Evolutionary conservation across 2,797 vertebrate genomes (phyloP).

Genomic region (Sciurus carolinensis): DNA sequence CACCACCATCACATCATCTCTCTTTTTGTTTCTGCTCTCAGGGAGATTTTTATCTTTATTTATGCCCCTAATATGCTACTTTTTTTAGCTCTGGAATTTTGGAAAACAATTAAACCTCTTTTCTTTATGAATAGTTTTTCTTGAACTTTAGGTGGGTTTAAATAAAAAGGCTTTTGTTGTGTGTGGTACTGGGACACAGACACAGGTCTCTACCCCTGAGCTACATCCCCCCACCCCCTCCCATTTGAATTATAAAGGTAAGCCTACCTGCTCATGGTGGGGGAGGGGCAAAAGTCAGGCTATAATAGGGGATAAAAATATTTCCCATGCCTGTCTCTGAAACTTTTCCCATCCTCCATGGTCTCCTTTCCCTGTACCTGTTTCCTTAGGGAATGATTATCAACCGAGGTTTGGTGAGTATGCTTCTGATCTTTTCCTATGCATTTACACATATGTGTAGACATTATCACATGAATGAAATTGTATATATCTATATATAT

Average conservation of each 20-base stretch:
- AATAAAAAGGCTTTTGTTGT: background rate
- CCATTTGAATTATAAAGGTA: conserved; percentile 11
- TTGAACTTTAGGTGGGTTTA: background rate
- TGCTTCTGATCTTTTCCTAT: background rate
- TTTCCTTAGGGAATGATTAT: accelerated
- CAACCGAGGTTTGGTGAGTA: background rate
- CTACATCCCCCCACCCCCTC: background rate
- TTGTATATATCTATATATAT: background rate
- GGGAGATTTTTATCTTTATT: background rate
- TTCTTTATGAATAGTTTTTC: background rate
- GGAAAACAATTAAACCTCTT: background rate
- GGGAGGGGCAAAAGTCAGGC: background rate
- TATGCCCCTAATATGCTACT: background rate
- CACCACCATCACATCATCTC: background rate
- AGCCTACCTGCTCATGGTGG: background rate
- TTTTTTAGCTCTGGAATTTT: background rate
- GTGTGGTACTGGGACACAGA: background rate
- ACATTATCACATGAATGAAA: background rate
- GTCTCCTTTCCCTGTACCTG: too few relatives aligned
- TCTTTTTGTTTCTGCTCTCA: background rate
- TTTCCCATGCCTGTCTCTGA: background rate
- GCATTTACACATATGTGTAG: background rate
- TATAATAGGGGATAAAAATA: background rate
- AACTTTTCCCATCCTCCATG: background rate
- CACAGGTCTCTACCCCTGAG: background rate